Evolutionary conservation across 2,797 vertebrate species (phyloP).

Genomic region (Scolopax bukidnonensis): DNA sequence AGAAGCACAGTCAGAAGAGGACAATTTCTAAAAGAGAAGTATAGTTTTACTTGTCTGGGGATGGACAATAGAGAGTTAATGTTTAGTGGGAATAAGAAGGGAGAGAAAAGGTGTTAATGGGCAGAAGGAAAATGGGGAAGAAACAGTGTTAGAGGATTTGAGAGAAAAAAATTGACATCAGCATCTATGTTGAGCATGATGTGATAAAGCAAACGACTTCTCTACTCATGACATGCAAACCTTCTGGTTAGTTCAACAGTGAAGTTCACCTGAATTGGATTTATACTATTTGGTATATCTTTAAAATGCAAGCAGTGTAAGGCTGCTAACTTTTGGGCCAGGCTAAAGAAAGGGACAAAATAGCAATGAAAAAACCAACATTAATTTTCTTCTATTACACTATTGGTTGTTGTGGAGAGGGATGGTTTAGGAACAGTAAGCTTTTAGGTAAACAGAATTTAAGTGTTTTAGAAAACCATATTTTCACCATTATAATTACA

Average conservation of each 20-base stretch:
- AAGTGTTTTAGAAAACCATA: conserved; percentile 62
- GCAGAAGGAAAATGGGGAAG: neutral
- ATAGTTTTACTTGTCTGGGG: neutral
- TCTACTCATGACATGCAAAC: neutral
- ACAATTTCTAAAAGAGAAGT: neutral
- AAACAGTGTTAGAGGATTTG: neutral
- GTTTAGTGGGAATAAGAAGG: neutral
- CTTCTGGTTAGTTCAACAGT: neutral
- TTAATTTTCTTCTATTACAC: neutral
- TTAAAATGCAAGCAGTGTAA: neutral
- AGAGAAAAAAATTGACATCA: neutral
- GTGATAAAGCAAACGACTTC: neutral
- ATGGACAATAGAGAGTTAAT: neutral
- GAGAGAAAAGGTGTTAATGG: neutral
- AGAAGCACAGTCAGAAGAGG: neutral
- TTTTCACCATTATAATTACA: conserved; percentile 70
- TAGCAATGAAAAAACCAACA: fast-evolving
- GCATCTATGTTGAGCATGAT: neutral
- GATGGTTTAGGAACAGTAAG: conserved; percentile 44
- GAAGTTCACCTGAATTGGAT: neutral
- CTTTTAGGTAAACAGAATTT: conserved; percentile 69
- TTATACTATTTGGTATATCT: neutral
- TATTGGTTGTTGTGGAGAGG: neutral
- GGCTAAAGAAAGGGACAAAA: neutral
- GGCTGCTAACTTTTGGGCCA: neutral